Base-by-base conservation (phyloP, 2,113 vertebrate genomes). In the Centropus bengalensis region DNA sequence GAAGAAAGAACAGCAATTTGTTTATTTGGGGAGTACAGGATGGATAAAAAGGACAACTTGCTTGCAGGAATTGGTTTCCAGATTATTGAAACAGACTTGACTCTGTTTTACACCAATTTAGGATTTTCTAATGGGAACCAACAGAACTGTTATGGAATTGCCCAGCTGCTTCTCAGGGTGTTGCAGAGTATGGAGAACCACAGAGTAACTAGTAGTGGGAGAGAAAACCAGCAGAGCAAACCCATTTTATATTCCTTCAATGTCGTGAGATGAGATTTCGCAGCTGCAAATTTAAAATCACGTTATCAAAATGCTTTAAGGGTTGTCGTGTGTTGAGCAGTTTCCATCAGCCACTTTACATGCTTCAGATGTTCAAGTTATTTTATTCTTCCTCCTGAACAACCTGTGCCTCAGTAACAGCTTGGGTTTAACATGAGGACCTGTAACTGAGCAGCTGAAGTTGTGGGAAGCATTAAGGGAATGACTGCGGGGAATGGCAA, bases 391-490 rank as follows among this genome's bases (percentile, higher is more conserved):
- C 32, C 60, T 17, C 28, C 12, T 64, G 56, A 87, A 42, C 3
- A 7, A n/a, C 0, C 1, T 33, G 56, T 14, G 27, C 5, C 13
- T 45, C 33, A 42, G 23, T 32, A 28, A 32, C 55, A 70, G 16
- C 40, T 64, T 36, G 40, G 22, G 14, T 77, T 64, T 60, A 81
- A 84, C 17, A 15, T 1, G 9, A 89, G 11, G 16, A 56, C 17
- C 18, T 58, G 30, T 20, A 64, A 55, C 21, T 3, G 24, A 73
- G 67, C 26, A 66, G 19, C 18, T 47, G 22, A n/a, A 60, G 6
- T 3, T 51, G 14, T 12, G 36, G 45, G 47, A 79, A 71, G 17
- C 0, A 0, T 2, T 14, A 10, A 4, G 28, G 36, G 27, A 69
- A 91, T 12, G 28, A 38, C 42, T 28, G 6, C 10, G 21, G 32